Conservation (phyloP, 2,113 vertebrate species). For the Dendrocopos noguchii region DNA sequence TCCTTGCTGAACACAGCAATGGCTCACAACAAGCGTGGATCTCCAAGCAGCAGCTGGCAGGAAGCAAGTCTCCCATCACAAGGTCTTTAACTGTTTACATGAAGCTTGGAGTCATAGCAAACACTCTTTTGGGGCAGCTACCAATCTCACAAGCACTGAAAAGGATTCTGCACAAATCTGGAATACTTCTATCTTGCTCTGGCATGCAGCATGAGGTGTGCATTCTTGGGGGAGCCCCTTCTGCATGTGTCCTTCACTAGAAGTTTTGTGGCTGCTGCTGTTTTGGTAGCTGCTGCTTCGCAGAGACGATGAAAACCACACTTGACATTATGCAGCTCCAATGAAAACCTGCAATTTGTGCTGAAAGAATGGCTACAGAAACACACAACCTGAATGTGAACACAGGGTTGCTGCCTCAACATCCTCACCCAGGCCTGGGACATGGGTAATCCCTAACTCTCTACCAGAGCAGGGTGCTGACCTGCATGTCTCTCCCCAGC, state of each 20-base stretch:
- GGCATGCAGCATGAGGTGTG: rapidly evolving
- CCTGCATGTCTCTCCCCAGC: neutral
- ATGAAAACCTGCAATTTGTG: neutral
- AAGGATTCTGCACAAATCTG: neutral
- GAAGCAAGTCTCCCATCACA: neutral
- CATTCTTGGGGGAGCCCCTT: neutral
- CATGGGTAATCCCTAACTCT: rapidly evolving
- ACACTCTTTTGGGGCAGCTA: neutral
- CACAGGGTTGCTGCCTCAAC: neutral
- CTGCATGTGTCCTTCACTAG: neutral
- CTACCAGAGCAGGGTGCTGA: neutral
- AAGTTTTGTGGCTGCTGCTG: neutral
- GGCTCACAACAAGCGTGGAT: neutral
- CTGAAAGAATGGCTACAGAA: neutral
- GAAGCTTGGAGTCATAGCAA: neutral
- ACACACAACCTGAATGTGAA: neutral
- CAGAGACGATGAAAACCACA: rapidly evolving
- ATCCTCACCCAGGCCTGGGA: rapidly evolving
- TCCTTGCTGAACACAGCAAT: neutral
- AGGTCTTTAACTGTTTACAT: neutral
- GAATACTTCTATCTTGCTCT: neutral
- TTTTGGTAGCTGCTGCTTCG: neutral
- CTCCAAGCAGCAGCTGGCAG: neutral
- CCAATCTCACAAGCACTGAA: neutral
- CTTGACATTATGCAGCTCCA: neutral